Base-by-base conservation (phyloP, 2,113 vertebrate genomes). In the Cynopterus brachyotis region DNA sequence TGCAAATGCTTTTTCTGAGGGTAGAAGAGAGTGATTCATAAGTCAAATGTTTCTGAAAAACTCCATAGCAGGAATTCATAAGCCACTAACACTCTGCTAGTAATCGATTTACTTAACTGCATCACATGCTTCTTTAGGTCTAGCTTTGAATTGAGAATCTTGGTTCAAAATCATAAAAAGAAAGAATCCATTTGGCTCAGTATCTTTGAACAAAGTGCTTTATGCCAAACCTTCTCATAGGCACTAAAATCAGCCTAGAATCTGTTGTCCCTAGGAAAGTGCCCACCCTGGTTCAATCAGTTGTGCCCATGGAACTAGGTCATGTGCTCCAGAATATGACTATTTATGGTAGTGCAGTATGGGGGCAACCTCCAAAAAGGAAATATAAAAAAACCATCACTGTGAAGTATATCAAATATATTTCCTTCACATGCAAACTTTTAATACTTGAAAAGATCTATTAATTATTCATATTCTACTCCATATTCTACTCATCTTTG, bases 101-200 rank as follows among this genome's bases (percentile, higher is more conserved):
- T 94, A 85, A 97, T 78, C 5, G 6, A 91, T 78, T 92, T 35
- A 72, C 79, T 92, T 35, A 72, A 42, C 32, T 67, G 12, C 2
- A 40, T 64, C 59, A 50, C 45, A 66, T 69, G 35, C 32, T 47
- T 83, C 16, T 80, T 94, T 50, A 35, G 55, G 42, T 73, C 42
- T 22, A 83, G 35, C 35, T 83, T 93, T 84, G 37, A 84, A 89
- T 19, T 88, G 35, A 37, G 40, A 80, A 6, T 45, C 26, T 53
- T 72, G 35, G 72, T 72, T 93, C 40, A 80, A 96, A 92, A 70
- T 72, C 45, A 89, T 60, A 87, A 83, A 85, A 85, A 93, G 15
- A 81, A 84, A 87, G 30, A 89, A 91, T 91, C 42, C 15, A 40
- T 76, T 95, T 95, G 72, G 20, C 55, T 81, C 11, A 95, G 30